A percentile compares a stretch with the other conserved stretches of the same genome.
phyloP scores from a whole-genome alignment of 53 echinoderm and acorn worm species.

The Holothuria leucospilota region DNA sequence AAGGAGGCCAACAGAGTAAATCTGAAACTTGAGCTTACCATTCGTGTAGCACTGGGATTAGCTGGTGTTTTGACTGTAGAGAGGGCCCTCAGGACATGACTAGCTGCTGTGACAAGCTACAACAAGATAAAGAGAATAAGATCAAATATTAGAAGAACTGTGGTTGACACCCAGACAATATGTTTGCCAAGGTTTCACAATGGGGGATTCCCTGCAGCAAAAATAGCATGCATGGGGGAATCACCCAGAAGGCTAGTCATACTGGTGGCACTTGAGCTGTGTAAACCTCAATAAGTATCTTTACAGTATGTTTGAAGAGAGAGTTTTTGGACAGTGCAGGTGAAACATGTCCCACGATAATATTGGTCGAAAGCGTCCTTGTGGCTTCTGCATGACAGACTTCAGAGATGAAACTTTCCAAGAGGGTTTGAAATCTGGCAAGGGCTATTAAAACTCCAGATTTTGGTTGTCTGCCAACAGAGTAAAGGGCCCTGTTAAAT shows the following conservation, averaged over 20 bases:
- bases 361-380: too few species aligned
- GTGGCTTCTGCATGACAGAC: too few species aligned
- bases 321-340: too few species aligned
- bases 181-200: background rate
- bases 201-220: conserved; percentile 33
- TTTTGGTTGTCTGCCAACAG: too few species aligned
- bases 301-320: too few species aligned
- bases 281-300: background rate
- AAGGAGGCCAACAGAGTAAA: too few species aligned
- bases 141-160: conserved; percentile 5
- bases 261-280: background rate
- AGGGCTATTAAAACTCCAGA: too few species aligned
- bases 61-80: conserved; percentile 80
- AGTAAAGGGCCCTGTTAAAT: too few species aligned
- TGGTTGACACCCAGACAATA: conserved; percentile 3
- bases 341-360: too few species aligned
- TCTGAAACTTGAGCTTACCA: conserved; percentile 70
- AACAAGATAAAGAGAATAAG: conserved; percentile 30
- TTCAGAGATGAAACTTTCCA: too few species aligned
- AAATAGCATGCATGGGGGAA: conserved; percentile 32
- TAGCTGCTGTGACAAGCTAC: conserved; percentile 85
- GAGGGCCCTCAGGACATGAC: conserved; percentile 85
- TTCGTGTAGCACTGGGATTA: conserved; percentile 82
- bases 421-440: too few species aligned
- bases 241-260: background rate